Base-by-base conservation (phyloP, 2,888 invertebrate genomes). In the Escarpia spicata region DNA sequence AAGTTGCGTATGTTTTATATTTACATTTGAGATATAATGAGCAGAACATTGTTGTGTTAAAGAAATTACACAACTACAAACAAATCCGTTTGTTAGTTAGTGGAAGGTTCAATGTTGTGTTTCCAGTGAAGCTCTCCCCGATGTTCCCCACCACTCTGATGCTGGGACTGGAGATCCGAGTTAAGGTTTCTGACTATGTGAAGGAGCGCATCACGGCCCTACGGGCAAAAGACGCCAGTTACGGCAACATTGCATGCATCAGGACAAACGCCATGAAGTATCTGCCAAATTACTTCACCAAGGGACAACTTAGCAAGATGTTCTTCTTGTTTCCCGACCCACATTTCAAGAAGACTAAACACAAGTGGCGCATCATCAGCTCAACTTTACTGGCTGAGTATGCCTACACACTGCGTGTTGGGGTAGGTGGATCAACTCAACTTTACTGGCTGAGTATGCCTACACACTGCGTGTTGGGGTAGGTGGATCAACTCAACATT, bases 311-410 rank as follows among this genome's bases (percentile, higher is more conserved):
- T 91, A 98, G 98, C 94, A 99, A 99, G 97, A 98, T 99, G 98
- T 99, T 99, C 96, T 99, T 99, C 96, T 97, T 99, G 37, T 99
- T 99, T 96, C 99, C 99, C 44, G 99, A 99, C 97, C 99, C 99
- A 58, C 99, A 99, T 97, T 99, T 99, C 96, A 99, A 99, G 96
- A 99, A 98, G 96, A 98, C 99, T 0, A 99, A 99, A 97, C 99
- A 99, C 96, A 99, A 99, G 96, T 99, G 99, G 99, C 97, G 99
- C 93, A 99, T 99, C 93, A 98, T 99, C 94, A 99, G 98, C 96
- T 98, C 98, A 95, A 98, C 98, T 95, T 97, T 99, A 75, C 97
- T 99, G 43, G 98, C 99, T 2, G 99, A 99, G 97, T 99, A 99
- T 97, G 99, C 99, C 0, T 99, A 98, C 97, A 98, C 99, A 90